Evolutionary conservation across 2,888 invertebrate species (phyloP), one percentile per base, ranked within the genome.

Genomic region (Lithophane semibrunnea): DNA sequence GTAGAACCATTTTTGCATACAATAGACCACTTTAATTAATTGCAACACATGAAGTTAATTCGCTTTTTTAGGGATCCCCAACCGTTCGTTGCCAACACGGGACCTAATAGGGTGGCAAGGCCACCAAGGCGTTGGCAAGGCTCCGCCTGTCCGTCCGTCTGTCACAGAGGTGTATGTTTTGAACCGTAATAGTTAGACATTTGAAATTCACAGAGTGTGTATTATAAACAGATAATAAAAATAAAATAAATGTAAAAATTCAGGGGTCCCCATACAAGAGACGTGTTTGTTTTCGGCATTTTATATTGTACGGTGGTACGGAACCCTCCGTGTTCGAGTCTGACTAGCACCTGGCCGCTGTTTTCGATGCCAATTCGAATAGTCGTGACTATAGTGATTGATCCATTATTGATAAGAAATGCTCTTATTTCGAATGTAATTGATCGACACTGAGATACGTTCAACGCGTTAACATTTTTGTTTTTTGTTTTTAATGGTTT

Each of bases 381-480:
- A 58, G 37, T 44, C 77, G 77, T 24, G 65, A 89, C 92, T 92
- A 91, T 81, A 92, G 86, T 94, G 94, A 95, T 94, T 92, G 96
- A 96, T 96, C 95, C 94, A 95, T 95, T 95, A 96, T 94, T 95
- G 96, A 96, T 96, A 96, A 96, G 95, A 92, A 95, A 93, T 92
- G 94, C 94, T 96, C 95, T 94, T 93, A 96, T 96, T 96, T 91
- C 94, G 91, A 94, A 93, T 95, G 94, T 95, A 96, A 95, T 95
- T 95, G 96, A 96, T 96, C 94, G 95, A 95, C 92, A 89, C 90
- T 87, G 89, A 91, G 95, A 96, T 96, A 95, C 88, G 91, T 84
- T 92, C 90, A 89, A 91, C 91, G 92, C 90, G 92, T 94, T 93
- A 92, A 92, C 93, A 37, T 37, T 37, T 56, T 93, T 93, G 89